These are phyloP conservation scores for Tuberolachnus salignus DNA, from an alignment of 2,888 invertebrate genomes.

Conservation along the genomic window DNA sequence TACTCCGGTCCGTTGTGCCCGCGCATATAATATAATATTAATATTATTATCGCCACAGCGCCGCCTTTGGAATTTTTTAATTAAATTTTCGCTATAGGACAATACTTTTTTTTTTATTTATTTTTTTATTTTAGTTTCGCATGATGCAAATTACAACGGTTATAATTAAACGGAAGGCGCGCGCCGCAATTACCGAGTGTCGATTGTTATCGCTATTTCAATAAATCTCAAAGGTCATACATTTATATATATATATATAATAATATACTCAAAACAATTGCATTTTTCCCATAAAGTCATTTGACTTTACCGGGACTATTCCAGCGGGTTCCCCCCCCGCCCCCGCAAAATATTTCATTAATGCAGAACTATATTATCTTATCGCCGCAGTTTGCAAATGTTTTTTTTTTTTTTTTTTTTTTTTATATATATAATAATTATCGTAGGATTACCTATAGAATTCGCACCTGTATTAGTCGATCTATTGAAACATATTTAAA, in stretches of 20 bases:
- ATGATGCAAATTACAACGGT: slow-evolving; percentile 33
- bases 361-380: no score
- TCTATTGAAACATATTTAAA: no score
- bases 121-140: slow-evolving; percentile 3
- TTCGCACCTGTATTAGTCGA: no score
- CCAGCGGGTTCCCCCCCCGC: no score
- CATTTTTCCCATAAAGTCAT: not conserved
- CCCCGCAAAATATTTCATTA: no score
- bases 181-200: not conserved
- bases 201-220: slow-evolving; percentile 34
- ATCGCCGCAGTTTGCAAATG: no score
- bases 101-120: slow-evolving; percentile 1
- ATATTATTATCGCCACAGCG: not conserved
- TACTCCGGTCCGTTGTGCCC: slow-evolving; percentile 1
- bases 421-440: no score
- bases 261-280: not conserved
- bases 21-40: not conserved
- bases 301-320: not conserved
- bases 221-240: slow-evolving; percentile 35
- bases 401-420: no score
- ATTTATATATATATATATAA: no score
- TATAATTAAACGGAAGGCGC: not conserved
- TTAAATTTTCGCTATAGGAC: slow-evolving; percentile 38
- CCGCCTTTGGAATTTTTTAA: slow-evolving; percentile 54
- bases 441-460: no score